Conservation (phyloP, 37 sponge, comb jelly and placozoan species). For the Aplysina aerophoba region DNA sequence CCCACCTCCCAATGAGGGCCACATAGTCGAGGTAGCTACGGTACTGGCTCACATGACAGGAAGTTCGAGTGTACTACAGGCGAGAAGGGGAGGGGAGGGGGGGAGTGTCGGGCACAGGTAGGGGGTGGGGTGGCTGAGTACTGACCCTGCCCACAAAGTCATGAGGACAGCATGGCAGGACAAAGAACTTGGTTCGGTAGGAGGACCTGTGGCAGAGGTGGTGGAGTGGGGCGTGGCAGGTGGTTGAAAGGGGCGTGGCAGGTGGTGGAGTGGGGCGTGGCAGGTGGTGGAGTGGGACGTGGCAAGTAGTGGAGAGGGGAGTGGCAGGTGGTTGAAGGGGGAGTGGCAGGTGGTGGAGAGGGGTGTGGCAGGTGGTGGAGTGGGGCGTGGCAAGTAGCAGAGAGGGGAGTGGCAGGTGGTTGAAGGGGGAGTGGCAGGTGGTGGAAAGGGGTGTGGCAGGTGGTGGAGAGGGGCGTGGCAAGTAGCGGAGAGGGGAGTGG, state of each 20-base stretch:
- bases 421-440: no score
- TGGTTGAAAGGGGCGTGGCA: no score
- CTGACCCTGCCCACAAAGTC: conserved; percentile 91
- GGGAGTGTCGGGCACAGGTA: neutral
- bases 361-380: no score
- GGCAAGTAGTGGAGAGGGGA: neutral
- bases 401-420: no score
- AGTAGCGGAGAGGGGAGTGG: no score
- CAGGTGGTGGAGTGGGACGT: neutral
- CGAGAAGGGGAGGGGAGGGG: neutral
- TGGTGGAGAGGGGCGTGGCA: no score
- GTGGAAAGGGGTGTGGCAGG: no score
- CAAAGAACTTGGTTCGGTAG: conserved; percentile 79
- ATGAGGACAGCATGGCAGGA: conserved; percentile 94
- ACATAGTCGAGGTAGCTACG: conserved; percentile 87
- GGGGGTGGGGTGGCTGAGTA: neutral
- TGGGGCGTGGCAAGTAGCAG: no score
- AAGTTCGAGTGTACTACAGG: conserved; percentile 59
- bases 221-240: no score
- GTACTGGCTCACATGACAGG: conserved; percentile 71
- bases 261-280: neutral
- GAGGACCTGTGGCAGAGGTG: conserved; percentile 83
- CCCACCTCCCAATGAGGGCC: conserved; percentile 58
- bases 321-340: neutral
- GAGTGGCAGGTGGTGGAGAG: no score